phyloP scores from a whole-genome alignment of 2,888 invertebrate species.

The Timema cristinae region DNA sequence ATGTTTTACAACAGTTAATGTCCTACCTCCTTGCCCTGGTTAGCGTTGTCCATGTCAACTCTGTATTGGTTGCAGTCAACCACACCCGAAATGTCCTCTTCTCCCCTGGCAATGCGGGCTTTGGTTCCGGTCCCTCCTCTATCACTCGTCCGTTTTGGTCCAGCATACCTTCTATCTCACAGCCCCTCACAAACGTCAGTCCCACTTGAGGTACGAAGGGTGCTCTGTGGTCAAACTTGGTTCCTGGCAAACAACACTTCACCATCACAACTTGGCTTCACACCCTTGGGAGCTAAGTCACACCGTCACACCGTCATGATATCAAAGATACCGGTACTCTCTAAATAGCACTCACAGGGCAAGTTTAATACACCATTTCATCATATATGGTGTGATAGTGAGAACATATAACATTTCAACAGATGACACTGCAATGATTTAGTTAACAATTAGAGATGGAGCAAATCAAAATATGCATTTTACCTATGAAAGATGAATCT shows the following conservation, averaged over 20 bases:
- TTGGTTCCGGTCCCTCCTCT: constrained; percentile 91
- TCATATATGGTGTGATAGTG: too few species aligned
- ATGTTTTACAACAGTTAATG: neutral
- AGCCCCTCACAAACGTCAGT: constrained; percentile 87
- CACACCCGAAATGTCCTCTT: constrained; percentile 88
- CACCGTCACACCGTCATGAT: too few species aligned
- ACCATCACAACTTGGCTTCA: too few species aligned
- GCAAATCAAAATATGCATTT: too few species aligned
- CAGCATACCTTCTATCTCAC: constrained; percentile 97
- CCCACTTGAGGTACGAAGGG: constrained; percentile 93
- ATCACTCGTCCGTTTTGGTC: constrained; percentile 93
- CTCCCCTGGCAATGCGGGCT: constrained; percentile 83
- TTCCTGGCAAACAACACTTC: constrained; percentile 50
- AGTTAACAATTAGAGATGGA: too few species aligned
- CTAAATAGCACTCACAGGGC: too few species aligned
- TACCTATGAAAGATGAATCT: too few species aligned
- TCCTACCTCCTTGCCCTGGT: constrained; percentile 70
- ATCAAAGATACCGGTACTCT: too few species aligned
- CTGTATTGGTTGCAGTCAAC: constrained; percentile 95
- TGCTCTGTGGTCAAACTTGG: constrained; percentile 73
- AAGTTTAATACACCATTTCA: too few species aligned
- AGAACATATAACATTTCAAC: too few species aligned
- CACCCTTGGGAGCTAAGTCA: too few species aligned
- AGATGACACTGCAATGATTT: too few species aligned
- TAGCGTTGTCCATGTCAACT: constrained; percentile 80